Evolutionary conservation across 35 echinoderm and acorn worm species (phyloP).

Genomic region (Apostichopus japonicus): DNA sequence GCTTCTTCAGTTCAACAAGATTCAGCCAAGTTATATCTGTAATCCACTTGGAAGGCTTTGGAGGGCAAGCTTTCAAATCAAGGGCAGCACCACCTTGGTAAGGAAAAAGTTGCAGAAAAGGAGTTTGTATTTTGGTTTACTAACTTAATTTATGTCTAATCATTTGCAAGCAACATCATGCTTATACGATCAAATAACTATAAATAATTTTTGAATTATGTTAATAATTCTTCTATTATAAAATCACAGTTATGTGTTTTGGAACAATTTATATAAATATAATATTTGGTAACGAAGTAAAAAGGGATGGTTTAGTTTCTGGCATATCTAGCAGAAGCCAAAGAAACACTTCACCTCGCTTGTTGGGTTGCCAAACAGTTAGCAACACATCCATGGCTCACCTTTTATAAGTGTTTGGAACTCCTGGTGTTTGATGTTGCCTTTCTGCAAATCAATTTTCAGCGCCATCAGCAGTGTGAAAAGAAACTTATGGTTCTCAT

Average conservation of each 20-base stretch:
- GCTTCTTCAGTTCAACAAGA: conserved; percentile 93
- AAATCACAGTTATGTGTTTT: too few species aligned
- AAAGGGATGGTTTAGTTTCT: too few species aligned
- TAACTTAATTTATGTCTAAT: too few species aligned
- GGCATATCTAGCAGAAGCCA: too few species aligned
- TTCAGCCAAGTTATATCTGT: conserved; percentile 96
- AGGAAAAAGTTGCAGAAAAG: not conserved
- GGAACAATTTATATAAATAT: too few species aligned
- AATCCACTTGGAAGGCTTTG: conserved; percentile 97
- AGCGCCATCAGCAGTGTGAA: conserved; percentile 91
- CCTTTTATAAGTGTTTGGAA: conserved; percentile 98
- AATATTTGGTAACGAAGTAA: too few species aligned
- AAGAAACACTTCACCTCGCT: too few species aligned
- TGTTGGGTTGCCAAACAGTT: too few species aligned
- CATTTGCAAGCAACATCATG: too few species aligned
- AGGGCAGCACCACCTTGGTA: conserved; percentile 91
- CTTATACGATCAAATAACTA: too few species aligned
- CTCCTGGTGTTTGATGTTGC: conserved; percentile 82
- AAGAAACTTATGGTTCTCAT: conserved; percentile 97
- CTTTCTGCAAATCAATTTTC: conserved; percentile 92
- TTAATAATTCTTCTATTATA: too few species aligned
- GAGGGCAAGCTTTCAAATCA: conserved; percentile 88
- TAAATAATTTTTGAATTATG: too few species aligned
- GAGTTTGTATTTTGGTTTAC: not conserved
- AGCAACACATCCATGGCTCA: not conserved